phyloP scores from a whole-genome alignment of 2,113 vertebrate species.

The Embiotoca jacksoni region DNA sequence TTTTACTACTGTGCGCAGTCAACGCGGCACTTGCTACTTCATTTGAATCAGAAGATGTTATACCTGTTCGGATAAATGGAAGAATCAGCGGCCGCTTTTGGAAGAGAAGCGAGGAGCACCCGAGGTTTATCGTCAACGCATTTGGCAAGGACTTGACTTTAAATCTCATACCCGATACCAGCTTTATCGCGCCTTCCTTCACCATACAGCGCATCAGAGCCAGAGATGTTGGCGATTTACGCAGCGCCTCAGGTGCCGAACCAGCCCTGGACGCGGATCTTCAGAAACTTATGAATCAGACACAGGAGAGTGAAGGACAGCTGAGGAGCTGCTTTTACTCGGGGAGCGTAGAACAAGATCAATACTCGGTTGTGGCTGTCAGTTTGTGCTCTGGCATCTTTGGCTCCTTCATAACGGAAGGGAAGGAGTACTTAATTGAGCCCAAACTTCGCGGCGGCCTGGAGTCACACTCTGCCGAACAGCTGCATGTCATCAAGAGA shows the following conservation, averaged over 20 bases:
- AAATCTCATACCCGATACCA: conserved; percentile 85
- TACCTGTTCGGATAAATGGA: conserved; percentile 76
- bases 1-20: conserved; percentile 64
- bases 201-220: conserved; percentile 81
- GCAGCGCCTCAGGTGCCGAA: conserved; percentile 47
- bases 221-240: conserved; percentile 39
- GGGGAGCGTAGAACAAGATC: conserved; percentile 82
- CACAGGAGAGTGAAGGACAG: conserved; percentile 56
- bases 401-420: conserved; percentile 87
- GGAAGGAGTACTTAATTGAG: conserved; percentile 86
- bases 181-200: conserved; percentile 86
- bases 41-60: conserved; percentile 78
- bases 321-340: conserved; percentile 88
- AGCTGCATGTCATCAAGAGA: conserved; percentile 79
- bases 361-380: conserved; percentile 85
- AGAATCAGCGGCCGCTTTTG: conserved; percentile 75
- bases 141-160: conserved; percentile 86
- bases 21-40: conserved; percentile 62
- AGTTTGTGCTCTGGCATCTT: conserved; percentile 88
- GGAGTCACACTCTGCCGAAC: conserved; percentile 38
- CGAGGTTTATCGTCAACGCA: conserved; percentile 80
- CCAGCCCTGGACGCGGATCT: neutral
- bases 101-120: conserved; percentile 80
- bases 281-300: conserved; percentile 49
- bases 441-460: conserved; percentile 70